A percentile compares a stretch with the other conserved stretches of the same genome.
These are phyloP conservation scores for Trichoplusia ni DNA, from an alignment of 1,140 invertebrate genomes.

Conservation along the genomic window DNA sequence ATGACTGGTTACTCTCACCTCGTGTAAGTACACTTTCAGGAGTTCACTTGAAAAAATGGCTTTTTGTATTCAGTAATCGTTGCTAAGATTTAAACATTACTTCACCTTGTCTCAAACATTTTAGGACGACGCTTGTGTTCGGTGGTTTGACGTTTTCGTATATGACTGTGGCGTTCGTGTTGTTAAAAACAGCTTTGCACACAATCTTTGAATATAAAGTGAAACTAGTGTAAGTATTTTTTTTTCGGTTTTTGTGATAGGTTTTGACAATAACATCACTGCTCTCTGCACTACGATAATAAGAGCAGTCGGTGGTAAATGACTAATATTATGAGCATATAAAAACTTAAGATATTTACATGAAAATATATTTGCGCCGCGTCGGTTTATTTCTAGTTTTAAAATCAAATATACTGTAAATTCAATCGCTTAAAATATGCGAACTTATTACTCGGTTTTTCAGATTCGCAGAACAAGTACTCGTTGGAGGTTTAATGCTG, in stretches of 20 bases:
- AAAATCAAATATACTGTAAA: too few relatives aligned
- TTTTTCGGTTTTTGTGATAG: background rate
- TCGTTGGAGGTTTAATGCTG: slow-evolving; percentile 55
- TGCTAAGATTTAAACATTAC: too few relatives aligned
- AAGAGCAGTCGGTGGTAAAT: too few relatives aligned
- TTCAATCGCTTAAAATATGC: background rate
- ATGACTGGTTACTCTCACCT: slow-evolving; percentile 62
- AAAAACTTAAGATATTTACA: too few relatives aligned
- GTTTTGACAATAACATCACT: too few relatives aligned
- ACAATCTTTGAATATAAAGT: slow-evolving; percentile 74
- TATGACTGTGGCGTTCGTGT: slow-evolving; percentile 57
- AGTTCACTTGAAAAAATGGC: too few relatives aligned
- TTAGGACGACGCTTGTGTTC: slow-evolving; percentile 60
- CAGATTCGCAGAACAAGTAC: slow-evolving; percentile 61
- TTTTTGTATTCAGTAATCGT: background rate
- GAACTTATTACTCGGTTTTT: slow-evolving; percentile 16
- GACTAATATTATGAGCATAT: too few relatives aligned
- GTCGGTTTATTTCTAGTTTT: too few relatives aligned
- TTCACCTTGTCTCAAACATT: too few relatives aligned
- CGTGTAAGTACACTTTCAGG: too few relatives aligned
- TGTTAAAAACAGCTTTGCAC: slow-evolving; percentile 67
- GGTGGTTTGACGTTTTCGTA: slow-evolving; percentile 65
- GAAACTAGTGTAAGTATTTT: slow-evolving; percentile 67
- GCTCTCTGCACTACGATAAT: too few relatives aligned
- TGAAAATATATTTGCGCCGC: too few relatives aligned